Evolutionary conservation across 37 sponge, comb jelly and placozoan genomes (phyloP).

Genomic region (Crambe crambe): DNA sequence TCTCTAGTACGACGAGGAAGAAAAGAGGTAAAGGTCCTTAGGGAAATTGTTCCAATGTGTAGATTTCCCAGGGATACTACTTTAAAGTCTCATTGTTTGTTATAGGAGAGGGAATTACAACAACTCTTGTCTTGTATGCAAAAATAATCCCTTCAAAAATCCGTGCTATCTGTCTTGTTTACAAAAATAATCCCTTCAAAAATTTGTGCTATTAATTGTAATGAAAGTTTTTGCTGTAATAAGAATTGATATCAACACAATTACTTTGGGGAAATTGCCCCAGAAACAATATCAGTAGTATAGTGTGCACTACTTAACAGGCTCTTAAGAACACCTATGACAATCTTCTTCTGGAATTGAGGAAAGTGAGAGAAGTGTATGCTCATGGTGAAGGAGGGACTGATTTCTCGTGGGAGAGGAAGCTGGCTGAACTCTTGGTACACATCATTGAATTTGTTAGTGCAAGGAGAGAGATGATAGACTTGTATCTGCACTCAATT

Average conservation of each 20-base stretch:
- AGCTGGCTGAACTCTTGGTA: constrained; percentile 54
- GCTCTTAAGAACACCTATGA: constrained; percentile 46
- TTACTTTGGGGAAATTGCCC: neutral
- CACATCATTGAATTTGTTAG: constrained; percentile 31
- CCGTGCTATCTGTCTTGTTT: neutral
- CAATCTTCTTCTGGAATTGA: constrained; percentile 31
- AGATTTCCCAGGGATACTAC: no score
- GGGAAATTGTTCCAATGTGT: no score
- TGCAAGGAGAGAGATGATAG: constrained; percentile 57
- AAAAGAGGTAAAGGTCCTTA: constrained; percentile 47
- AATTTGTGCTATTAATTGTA: neutral
- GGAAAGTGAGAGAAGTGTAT: constrained; percentile 50
- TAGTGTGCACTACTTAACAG: constrained; percentile 8
- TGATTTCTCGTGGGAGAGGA: constrained; percentile 65
- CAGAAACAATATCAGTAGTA: neutral
- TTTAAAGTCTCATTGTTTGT: no score
- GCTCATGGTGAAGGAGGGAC: constrained; percentile 50
- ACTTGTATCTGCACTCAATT: constrained; percentile 61
- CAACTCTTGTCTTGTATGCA: no score
- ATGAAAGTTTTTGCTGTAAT: neutral
- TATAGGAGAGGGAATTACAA: no score
- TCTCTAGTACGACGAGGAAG: neutral
- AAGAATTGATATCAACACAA: neutral
- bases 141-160: neutral
- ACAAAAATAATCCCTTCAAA: neutral